phyloP scores from a whole-genome alignment of 2,888 invertebrate species.

The Trilocha varians region DNA sequence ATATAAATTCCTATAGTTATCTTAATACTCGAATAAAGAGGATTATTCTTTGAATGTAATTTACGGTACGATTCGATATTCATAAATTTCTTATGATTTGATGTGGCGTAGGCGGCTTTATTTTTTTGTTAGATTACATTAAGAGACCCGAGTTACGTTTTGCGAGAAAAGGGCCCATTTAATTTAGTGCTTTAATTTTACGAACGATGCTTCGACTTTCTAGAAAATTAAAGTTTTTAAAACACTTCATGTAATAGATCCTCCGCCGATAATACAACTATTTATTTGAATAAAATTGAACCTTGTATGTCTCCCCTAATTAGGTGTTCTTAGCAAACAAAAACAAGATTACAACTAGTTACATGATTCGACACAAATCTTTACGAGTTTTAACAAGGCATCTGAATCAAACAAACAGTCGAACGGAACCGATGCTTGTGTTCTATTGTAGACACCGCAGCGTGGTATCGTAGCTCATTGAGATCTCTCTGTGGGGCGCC shows the following conservation, averaged over 20 bases:
- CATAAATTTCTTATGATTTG: not conserved
- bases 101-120: not conserved
- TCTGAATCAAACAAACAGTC: conserved; percentile 37
- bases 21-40: conserved; percentile 32
- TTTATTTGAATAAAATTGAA: no score
- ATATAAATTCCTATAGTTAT: conserved; percentile 22
- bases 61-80: not conserved
- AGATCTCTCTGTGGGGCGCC: conserved; percentile 57
- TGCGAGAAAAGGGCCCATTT: no score
- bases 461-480: conserved; percentile 55
- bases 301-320: not conserved
- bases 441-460: conserved; percentile 46
- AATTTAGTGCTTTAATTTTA: no score
- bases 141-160: no score
- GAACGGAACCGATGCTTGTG: conserved; percentile 36
- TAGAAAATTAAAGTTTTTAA: no score
- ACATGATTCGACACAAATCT: not conserved
- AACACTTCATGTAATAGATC: no score
- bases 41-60: conserved; percentile 20
- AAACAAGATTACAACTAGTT: not conserved
- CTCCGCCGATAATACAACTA: no score
- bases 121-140: not conserved
- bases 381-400: conserved; percentile 36
- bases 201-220: no score
- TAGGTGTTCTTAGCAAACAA: not conserved